These are phyloP conservation scores for Ceratoteleas bidentatus DNA, from an alignment of 1,140 invertebrate species.

Conservation along the genomic window DNA sequence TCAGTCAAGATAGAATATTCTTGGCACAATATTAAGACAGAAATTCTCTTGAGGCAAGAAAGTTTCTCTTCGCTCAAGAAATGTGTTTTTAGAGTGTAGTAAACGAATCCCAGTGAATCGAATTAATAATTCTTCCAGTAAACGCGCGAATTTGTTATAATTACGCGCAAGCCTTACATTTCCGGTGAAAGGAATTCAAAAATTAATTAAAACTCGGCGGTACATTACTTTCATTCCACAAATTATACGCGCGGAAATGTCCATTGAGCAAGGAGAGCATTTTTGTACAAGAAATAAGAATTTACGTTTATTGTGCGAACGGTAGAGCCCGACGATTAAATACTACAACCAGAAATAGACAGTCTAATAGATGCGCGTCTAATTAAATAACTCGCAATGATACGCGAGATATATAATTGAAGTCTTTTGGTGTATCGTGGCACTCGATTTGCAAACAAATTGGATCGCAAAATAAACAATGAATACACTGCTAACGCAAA, in stretches of 20 bases:
- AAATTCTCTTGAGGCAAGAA: too few species aligned
- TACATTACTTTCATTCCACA: constrained; percentile 20
- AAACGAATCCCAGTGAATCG: not conserved
- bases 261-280: not conserved
- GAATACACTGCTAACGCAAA: constrained; percentile 16
- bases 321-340: too few species aligned
- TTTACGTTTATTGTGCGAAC: not conserved
- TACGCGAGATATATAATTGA: constrained; percentile 19
- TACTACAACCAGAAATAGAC: not conserved
- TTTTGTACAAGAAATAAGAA: constrained; percentile 5
- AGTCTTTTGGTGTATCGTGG: constrained; percentile 20
- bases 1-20: too few species aligned
- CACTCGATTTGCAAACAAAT: constrained; percentile 18
- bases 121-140: constrained; percentile 15
- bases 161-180: not conserved
- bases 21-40: too few species aligned
- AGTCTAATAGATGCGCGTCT: constrained; percentile 8
- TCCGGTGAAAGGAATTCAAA: constrained; percentile 7
- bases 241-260: constrained; percentile 11
- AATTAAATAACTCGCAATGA: constrained; percentile 15
- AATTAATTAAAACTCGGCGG: constrained; percentile 19
- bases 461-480: constrained; percentile 33
- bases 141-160: constrained; percentile 18
- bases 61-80: too few species aligned
- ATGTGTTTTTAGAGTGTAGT: too few species aligned